Percentiles rank a stretch among this genome's conserved stretches.
Conservation (phyloP, 1,140 invertebrate genomes). For the Brachionus plicatilis region DNA sequence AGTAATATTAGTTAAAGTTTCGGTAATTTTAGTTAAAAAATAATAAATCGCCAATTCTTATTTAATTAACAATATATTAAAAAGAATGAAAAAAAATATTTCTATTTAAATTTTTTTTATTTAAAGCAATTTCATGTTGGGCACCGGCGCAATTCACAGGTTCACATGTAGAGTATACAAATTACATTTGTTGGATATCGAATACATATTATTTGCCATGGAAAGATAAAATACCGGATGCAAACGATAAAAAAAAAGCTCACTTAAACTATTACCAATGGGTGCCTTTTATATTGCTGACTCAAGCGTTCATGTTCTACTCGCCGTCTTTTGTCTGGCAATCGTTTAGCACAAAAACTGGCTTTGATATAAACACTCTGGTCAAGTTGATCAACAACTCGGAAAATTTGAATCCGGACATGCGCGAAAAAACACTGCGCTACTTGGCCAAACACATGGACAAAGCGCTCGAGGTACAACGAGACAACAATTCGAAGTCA, state of each 20-base stretch:
- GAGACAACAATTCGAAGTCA: conserved; percentile 47
- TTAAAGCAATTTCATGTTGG: conserved; percentile 68
- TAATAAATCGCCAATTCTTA: too few relatives aligned
- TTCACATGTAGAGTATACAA: conserved; percentile 48
- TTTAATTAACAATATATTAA: too few relatives aligned
- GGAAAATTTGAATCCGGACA: conserved; percentile 46
- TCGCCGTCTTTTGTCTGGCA: conserved; percentile 50
- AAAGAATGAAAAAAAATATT: too few relatives aligned
- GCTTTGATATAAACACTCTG: conserved; percentile 35
- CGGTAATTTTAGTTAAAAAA: too few relatives aligned
- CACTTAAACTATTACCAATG: conserved; percentile 50
- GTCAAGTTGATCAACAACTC: conserved; percentile 26
- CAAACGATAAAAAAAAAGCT: conserved; percentile 10
- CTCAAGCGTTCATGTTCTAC: conserved; percentile 52
- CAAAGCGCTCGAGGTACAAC: conserved; percentile 52
- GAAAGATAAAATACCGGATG: conserved; percentile 37
- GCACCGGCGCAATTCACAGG: conserved; percentile 45
- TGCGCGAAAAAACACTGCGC: conserved; percentile 51
- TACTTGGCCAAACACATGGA: conserved; percentile 55
- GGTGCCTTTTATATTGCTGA: conserved; percentile 52
- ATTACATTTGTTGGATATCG: conserved; percentile 56
- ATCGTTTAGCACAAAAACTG: conserved; percentile 27
- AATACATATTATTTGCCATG: conserved; percentile 56
- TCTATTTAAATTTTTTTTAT: neutral
- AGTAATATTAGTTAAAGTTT: too few relatives aligned